phyloP scores from a whole-genome alignment of 2,113 vertebrate genomes.

The Craseonycteris thonglongyai region DNA sequence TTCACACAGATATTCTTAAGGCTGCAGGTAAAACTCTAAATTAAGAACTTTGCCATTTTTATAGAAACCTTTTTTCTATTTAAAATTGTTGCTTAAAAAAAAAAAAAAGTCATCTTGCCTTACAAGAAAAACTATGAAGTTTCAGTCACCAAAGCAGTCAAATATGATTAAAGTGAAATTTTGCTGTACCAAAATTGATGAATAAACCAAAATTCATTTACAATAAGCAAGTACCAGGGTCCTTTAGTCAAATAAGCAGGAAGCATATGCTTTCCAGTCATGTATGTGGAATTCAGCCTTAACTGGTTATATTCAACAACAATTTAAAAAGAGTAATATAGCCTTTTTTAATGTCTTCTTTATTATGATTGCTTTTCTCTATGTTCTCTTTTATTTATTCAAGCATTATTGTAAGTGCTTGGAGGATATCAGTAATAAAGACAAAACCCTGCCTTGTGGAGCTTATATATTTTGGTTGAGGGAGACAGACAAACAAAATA shows the following conservation, averaged over 20 bases:
- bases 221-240: neutral
- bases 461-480: neutral
- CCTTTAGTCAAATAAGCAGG: neutral
- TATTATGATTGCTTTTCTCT: neutral
- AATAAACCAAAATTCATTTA: neutral
- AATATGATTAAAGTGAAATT: neutral
- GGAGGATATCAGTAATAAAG: neutral
- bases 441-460: neutral
- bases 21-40: slow-evolving; percentile 86
- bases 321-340: neutral
- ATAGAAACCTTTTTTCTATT: neutral
- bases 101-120: neutral
- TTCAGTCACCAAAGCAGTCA: neutral
- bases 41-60: neutral
- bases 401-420: neutral
- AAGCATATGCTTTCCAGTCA: neutral
- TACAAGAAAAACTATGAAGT: neutral
- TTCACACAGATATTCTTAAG: slow-evolving; percentile 98
- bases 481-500: neutral
- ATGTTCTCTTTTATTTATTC: neutral
- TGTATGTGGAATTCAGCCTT: neutral
- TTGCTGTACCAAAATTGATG: neutral
- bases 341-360: neutral
- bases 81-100: neutral
- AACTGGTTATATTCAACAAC: neutral